Evolutionary conservation across 2,888 invertebrate genomes (phyloP).

Genomic region (Anarsia innoxiella): DNA sequence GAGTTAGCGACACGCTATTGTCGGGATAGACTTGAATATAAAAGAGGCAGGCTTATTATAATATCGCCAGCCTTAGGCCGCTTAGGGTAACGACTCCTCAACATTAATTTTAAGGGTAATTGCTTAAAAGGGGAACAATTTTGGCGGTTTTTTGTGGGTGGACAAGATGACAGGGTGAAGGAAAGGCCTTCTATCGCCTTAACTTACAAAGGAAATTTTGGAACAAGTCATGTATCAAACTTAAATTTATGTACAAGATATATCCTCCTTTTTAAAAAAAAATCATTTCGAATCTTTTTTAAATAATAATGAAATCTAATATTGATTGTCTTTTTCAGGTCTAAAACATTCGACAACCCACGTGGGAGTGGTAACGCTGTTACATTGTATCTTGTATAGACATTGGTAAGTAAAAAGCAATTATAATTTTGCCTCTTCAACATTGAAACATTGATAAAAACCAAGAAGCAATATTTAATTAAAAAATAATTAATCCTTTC

Average conservation of each 20-base stretch:
- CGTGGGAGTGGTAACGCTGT: slow-evolving; percentile 34
- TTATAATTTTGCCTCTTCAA: neutral
- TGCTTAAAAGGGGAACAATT: slow-evolving; percentile 5
- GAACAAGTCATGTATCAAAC: no score
- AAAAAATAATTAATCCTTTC: no score
- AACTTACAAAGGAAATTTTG: no score
- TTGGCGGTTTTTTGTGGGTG: neutral
- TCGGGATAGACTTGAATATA: neutral
- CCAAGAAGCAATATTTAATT: no score
- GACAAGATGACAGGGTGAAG: slow-evolving; percentile 5
- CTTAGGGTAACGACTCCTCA: slow-evolving; percentile 1
- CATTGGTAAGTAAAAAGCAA: slow-evolving; percentile 40
- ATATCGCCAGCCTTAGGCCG: neutral
- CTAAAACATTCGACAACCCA: slow-evolving; percentile 37
- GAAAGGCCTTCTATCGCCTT: no score
- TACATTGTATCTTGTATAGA: slow-evolving; percentile 46
- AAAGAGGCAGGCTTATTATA: neutral
- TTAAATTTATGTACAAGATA: no score
- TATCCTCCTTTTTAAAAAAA: no score
- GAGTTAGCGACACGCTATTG: neutral
- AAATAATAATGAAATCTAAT: neutral
- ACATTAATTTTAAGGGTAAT: slow-evolving; percentile 8
- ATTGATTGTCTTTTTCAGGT: slow-evolving; percentile 34
- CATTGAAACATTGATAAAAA: neutral
- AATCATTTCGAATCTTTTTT: no score